A percentile compares a stretch with the other conserved stretches of the same genome.
Evolutionary conservation across 2,888 invertebrate species (phyloP).

Genomic region (Halictus ligatus): DNA sequence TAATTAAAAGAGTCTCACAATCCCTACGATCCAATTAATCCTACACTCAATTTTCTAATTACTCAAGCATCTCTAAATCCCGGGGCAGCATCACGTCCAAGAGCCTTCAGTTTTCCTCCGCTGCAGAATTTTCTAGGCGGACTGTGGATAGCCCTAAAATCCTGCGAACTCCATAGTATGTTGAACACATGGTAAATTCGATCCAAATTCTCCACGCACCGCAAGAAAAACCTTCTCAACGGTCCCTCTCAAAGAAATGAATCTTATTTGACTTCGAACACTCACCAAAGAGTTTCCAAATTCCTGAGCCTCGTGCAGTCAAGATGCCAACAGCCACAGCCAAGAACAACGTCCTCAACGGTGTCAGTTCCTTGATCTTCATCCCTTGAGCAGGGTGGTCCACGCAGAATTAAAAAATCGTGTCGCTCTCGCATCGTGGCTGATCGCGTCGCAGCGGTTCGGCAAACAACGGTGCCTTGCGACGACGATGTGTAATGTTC

Average conservation of each 20-base stretch:
- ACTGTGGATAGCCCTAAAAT: neutral
- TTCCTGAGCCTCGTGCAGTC: neutral
- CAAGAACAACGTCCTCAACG: neutral
- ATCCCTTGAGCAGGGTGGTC: neutral
- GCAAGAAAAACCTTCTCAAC: neutral
- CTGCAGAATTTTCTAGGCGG: neutral
- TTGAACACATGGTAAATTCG: neutral
- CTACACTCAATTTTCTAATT: no score
- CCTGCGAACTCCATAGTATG: neutral
- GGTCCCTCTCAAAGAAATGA: neutral
- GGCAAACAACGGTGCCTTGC: constrained; percentile 55
- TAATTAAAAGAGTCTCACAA: no score
- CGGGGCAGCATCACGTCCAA: no score
- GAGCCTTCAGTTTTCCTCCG: no score
- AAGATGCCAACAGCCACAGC: neutral
- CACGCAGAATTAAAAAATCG: neutral
- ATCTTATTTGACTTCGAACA: neutral
- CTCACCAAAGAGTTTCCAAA: neutral
- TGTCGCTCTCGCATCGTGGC: constrained; percentile 5
- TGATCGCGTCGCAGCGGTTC: constrained; percentile 39
- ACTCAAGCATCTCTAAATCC: no score
- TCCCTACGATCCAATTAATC: no score
- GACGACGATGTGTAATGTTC: constrained; percentile 61
- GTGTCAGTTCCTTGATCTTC: neutral
- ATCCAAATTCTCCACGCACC: neutral